Evolutionary conservation across 2,888 invertebrate genomes (phyloP), one percentile per base, ranked within the genome.

Genomic region (Habrosyne pyritoides): DNA sequence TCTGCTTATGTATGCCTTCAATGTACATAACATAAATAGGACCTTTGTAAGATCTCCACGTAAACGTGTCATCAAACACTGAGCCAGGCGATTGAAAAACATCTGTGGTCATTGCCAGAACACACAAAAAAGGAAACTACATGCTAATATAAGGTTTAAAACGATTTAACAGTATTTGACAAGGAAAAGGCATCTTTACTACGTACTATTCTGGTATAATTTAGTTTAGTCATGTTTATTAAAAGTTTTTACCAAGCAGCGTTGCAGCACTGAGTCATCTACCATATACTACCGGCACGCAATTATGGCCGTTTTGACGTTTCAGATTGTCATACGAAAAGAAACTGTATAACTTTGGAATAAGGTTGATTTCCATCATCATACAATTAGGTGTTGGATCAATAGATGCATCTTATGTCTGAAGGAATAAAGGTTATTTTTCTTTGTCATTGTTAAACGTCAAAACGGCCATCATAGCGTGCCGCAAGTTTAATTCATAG

Each of bases 11-110:
- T 42, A 42, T 42, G 42, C 42, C 8, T 8, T 18, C 18, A 6
- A 42, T 42, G 36, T n/a, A 2, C 36, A 6, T 14, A 18, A 14
- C 14, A 42, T 42, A 42, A 42, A 42, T 18, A 42, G 6, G 42
- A 42, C 42, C 42, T 42, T 42, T 42, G 42, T 42, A 42, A 42
- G 42, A 42, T 4, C 14, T 42, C 18, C 42, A 42, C 42, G 42
- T 42, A 42, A 42, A 14, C n/a, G 42, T 42, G 42, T 42, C 42
- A 18, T 18, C 18, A 42, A 18, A 42, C 42, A n/a, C 8, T 0
- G 18, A 42, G 42, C n/a, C n/a, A 33, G n/a, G 10, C 42, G 18
- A 18, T 42, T 42, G 42, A 42, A n/a, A 42, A 14, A 42, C 18
- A 42, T 18, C 42, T 8, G 8, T 42, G 8, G 7, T 42, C n/a